A percentile compares a stretch with the other conserved stretches of the same genome.
phyloP scores from a whole-genome alignment of 2,113 vertebrate genomes.

The Dipodomys stephensi region DNA sequence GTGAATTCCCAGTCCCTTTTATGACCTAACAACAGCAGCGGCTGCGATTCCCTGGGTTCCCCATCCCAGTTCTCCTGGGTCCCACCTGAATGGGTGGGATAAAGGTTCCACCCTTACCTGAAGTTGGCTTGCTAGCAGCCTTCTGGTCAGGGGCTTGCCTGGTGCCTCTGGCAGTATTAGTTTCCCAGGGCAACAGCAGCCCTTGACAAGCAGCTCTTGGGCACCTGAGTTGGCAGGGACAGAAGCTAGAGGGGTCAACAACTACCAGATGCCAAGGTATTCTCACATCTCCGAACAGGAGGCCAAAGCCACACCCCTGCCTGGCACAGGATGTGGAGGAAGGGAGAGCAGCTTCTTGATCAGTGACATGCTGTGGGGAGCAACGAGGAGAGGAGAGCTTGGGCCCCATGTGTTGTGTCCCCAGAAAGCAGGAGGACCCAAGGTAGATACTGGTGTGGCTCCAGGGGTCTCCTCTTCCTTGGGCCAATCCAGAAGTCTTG shows the following conservation, averaged over 20 bases:
- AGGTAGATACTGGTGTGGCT: too few relatives aligned
- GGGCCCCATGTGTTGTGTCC: rapidly evolving
- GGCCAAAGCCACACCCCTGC: constrained; percentile 15
- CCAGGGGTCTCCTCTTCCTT: not conserved
- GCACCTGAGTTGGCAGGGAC: not conserved
- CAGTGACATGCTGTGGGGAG: not conserved
- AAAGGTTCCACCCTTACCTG: not conserved
- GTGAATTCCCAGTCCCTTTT: not conserved
- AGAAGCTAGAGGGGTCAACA: not conserved
- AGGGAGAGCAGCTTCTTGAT: constrained; percentile 18
- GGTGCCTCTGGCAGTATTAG: not conserved
- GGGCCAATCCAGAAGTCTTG: not conserved
- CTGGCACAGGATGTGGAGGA: constrained; percentile 70
- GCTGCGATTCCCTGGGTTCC: not conserved
- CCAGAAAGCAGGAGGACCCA: not conserved
- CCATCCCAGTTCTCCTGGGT: not conserved
- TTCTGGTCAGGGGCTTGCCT: constrained; percentile 44
- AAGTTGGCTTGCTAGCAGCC: constrained; percentile 31
- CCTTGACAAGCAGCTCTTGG: not conserved
- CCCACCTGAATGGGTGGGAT: not conserved
- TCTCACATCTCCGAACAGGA: constrained; percentile 17
- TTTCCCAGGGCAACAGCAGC: not conserved
- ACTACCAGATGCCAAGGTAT: not conserved
- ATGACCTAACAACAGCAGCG: not conserved
- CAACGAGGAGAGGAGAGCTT: not conserved